phyloP scores from a whole-genome alignment of 2,888 invertebrate species.

The Frankliniella intonsa region DNA sequence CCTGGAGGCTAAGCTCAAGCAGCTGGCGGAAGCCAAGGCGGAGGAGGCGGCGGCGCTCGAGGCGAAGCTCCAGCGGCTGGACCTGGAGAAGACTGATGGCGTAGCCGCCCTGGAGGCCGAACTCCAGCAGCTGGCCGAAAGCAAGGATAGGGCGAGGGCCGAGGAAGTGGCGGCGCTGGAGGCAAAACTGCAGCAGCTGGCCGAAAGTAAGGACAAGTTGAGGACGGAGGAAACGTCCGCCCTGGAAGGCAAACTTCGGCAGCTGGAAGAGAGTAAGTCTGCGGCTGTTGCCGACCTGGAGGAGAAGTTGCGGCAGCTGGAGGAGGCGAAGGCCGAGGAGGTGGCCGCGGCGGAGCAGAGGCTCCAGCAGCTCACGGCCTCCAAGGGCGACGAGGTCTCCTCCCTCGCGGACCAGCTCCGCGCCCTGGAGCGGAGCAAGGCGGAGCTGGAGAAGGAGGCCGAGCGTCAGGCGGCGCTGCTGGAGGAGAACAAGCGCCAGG shows the following conservation, averaged over 20 bases:
- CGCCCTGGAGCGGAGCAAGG: background rate
- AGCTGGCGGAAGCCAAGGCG: background rate
- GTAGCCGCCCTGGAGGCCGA: background rate
- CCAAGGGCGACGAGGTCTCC: background rate
- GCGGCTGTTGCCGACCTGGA: background rate
- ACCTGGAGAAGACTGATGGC: background rate
- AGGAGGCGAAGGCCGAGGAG: background rate
- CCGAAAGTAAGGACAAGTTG: background rate
- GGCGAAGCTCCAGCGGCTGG: background rate
- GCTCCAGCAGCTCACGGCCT: background rate
- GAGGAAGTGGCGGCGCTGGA: background rate
- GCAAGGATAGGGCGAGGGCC: background rate
- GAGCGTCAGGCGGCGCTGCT: background rate
- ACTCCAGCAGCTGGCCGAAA: background rate
- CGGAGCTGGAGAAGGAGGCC: background rate
- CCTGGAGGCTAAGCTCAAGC: background rate
- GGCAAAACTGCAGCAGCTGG: background rate
- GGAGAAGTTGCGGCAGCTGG: background rate
- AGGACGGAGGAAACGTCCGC: background rate
- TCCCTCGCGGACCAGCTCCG: background rate
- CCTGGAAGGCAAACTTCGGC: background rate
- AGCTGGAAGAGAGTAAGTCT: background rate
- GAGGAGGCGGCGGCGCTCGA: background rate
- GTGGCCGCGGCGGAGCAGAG: no score
- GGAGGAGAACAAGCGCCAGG: conserved; percentile 1